Conservation (phyloP, 2,113 vertebrate genomes). For the Euleptes europaea region DNA sequence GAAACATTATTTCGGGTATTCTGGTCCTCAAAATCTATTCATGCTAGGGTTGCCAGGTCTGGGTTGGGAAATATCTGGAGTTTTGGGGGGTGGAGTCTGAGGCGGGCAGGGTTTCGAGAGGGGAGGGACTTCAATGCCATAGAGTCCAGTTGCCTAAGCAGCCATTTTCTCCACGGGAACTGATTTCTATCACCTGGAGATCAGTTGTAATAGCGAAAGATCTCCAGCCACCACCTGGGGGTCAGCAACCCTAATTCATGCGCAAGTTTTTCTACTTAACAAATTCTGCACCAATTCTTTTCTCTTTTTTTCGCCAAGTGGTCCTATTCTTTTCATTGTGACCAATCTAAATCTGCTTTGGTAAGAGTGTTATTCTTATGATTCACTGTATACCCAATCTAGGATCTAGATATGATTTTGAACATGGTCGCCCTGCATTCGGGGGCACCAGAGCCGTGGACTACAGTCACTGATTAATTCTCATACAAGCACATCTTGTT, state of each 20-base stretch:
- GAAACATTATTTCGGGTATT: background rate
- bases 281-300: background rate
- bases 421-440: background rate
- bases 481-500: background rate
- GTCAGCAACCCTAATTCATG: too few relatives aligned
- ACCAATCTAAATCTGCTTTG: background rate
- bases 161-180: too few relatives aligned
- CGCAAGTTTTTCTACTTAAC: background rate
- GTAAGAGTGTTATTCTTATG: background rate
- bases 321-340: background rate
- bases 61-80: too few relatives aligned
- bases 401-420: background rate
- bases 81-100: too few relatives aligned
- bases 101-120: too few relatives aligned
- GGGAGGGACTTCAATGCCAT: too few relatives aligned
- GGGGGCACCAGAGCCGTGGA: background rate
- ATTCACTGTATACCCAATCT: background rate
- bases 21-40: background rate
- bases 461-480: background rate
- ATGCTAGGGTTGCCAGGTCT: too few relatives aligned
- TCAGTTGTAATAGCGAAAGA: too few relatives aligned
- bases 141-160: too few relatives aligned
- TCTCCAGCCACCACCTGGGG: too few relatives aligned
- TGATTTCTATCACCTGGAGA: too few relatives aligned
- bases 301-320: background rate